Evolutionary conservation across 2,797 vertebrate species (phyloP), one percentile per base, ranked within the genome.

Genomic region (Parauchenoglanis punctatus): DNA sequence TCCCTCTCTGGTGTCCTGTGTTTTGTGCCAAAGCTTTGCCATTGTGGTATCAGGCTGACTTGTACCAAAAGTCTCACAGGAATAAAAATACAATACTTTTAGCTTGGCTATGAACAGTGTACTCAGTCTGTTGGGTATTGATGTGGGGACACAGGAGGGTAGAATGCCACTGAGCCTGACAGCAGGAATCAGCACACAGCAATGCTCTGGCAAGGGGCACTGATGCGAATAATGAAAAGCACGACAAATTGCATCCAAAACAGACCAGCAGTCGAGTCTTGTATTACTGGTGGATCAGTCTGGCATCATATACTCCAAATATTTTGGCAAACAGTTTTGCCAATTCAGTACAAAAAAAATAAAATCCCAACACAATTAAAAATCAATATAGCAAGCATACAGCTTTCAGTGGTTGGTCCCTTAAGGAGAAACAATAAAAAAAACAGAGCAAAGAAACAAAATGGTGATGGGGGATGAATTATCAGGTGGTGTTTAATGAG

Each of bases 401-500:
- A 70, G 13, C 56, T 49, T 46, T 75, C 25, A 40, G 13, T 68
- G 56, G 18, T 54, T 52, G 17, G 54, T 49, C 59, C 31, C 20
- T 18, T 81, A 20, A 86, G 25, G 35, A 76, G 23, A 63, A 54
- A 81, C 4, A 31, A 73, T 31, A 25, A 58, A 68, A 40, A 10
- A 18, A 67, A 87, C 23, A 77, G 28, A 68, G 35, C 86, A 84
- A 65, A 82, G 20, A 81, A 73, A 82, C 40, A n/a, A 54, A 83
- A 46, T 63, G 28, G 67, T 35, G 67, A 81, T 52, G 35, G 28
- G 72, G 82, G 54, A 85, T 82, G 46, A 86, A 88, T 85, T 85
- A 85, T 78, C 54, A 81, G 82, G 81, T 72, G 10, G 67, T 70
- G 82, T 86, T 56, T 56, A 63, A 87, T 87, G 81, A 84, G 54